Evolutionary conservation across 2,888 invertebrate species (phyloP).

Genomic region (Petrolisthes cinctipes): DNA sequence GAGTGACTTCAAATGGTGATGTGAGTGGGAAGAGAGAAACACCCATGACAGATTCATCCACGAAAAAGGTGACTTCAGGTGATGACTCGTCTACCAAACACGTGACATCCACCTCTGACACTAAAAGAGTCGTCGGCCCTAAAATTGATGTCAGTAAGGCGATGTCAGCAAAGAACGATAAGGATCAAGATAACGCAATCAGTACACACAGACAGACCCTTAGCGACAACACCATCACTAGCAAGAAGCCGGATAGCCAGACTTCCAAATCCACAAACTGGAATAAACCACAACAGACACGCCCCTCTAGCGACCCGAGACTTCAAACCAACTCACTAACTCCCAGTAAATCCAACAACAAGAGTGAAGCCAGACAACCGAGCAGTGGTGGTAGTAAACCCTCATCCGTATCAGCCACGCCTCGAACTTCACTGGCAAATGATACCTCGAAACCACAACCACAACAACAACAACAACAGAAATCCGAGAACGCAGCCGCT

Average conservation of each 20-base stretch:
- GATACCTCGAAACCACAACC: neutral
- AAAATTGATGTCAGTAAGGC: neutral
- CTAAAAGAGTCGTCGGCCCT: neutral
- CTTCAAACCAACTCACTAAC: neutral
- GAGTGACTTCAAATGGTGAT: too few species aligned
- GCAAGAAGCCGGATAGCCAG: neutral
- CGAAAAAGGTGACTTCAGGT: neutral
- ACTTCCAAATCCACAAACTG: neutral
- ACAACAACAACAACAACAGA: neutral
- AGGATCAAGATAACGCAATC: too few species aligned
- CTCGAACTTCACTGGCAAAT: constrained; percentile 31
- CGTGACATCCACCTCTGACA: too few species aligned
- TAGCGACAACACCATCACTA: too few species aligned
- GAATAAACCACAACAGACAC: neutral
- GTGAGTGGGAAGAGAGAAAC: too few species aligned
- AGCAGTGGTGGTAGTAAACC: neutral
- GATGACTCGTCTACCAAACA: neutral
- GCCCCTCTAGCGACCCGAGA: neutral
- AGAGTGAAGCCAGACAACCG: neutral
- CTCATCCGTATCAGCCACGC: neutral
- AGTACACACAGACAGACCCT: too few species aligned
- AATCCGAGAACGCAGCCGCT: neutral
- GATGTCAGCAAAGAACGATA: too few species aligned
- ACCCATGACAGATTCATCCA: too few species aligned
- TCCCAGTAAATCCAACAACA: neutral